Percentiles rank a stretch among this genome's conserved stretches.
phyloP scores from a whole-genome alignment of 2,888 invertebrate species.

The Tenthredo distinguenda region DNA sequence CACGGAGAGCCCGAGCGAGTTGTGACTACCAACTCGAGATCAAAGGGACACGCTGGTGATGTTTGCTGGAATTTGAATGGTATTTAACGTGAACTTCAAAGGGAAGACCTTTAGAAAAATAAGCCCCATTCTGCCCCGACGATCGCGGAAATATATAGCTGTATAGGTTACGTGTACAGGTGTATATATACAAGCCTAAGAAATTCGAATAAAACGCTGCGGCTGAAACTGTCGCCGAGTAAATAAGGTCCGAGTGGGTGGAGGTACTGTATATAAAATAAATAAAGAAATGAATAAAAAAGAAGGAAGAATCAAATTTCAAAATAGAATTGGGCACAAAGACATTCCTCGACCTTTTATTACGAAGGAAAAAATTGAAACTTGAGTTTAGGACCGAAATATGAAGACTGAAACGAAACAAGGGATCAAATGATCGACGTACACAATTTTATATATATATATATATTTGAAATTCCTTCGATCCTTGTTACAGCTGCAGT shows the following conservation, averaged over 20 bases:
- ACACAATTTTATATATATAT: background rate
- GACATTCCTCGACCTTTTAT: background rate
- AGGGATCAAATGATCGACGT: background rate
- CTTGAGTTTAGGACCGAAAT: background rate
- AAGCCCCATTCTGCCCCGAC: background rate
- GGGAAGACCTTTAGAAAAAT: slow-evolving; percentile 15
- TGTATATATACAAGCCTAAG: background rate
- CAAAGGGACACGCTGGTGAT: slow-evolving; percentile 15
- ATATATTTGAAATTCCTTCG: background rate
- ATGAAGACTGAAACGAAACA: background rate
- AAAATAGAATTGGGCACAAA: background rate
- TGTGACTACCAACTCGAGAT: slow-evolving; percentile 13
- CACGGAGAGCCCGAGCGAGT: background rate
- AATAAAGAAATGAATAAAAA: background rate
- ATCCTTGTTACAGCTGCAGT: background rate
- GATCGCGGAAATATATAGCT: background rate
- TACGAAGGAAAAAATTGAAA: background rate
- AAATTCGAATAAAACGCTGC: background rate
- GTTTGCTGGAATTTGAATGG: slow-evolving; percentile 43
- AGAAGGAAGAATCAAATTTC: background rate
- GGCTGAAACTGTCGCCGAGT: background rate
- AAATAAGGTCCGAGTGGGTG: background rate
- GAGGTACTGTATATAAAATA: background rate
- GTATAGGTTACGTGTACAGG: background rate
- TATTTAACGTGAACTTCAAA: slow-evolving; percentile 31